phyloP scores from a whole-genome alignment of 2,888 invertebrate genomes.

The Chrysolina haemoptera region DNA sequence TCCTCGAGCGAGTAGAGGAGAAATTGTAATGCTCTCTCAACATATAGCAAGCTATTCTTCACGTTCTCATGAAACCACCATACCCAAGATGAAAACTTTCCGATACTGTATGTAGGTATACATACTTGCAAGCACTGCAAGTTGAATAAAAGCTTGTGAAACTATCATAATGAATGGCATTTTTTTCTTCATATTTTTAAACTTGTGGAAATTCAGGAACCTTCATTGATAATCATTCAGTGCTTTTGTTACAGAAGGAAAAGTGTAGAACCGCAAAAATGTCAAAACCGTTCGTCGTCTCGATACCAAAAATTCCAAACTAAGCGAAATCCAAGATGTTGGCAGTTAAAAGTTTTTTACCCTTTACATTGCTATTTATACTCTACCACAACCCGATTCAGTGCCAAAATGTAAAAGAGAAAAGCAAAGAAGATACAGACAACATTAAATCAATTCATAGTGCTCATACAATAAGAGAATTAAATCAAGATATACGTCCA shows the following conservation, averaged over 20 bases:
- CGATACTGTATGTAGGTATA: no score
- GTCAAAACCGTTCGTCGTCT: conserved; percentile 29
- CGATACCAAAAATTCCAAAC: conserved; percentile 34
- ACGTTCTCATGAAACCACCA: no score
- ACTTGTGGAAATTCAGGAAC: background rate
- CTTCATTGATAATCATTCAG: background rate
- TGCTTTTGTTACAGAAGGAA: conserved; percentile 32
- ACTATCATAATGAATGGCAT: no score
- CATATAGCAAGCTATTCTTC: no score
- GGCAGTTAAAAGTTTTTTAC: conserved; percentile 46
- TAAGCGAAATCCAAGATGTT: conserved; percentile 40
- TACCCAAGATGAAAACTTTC: no score
- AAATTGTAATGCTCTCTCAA: no score
- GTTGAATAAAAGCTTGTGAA: no score
- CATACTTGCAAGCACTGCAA: no score
- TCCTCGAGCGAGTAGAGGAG: no score
- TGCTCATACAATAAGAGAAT: conserved; percentile 38
- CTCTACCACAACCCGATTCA: conserved; percentile 44
- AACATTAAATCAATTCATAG: conserved; percentile 30
- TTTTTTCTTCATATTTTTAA: no score
- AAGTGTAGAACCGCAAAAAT: conserved; percentile 26
- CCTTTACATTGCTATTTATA: conserved; percentile 55
- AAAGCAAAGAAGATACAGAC: conserved; percentile 34
- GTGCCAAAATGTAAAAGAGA: conserved; percentile 50
- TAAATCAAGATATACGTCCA: conserved; percentile 54